Percentiles rank a stretch among this genome's conserved stretches.
Conservation (phyloP, 1,140 invertebrate genomes). For the Portunus trituberculatus region DNA sequence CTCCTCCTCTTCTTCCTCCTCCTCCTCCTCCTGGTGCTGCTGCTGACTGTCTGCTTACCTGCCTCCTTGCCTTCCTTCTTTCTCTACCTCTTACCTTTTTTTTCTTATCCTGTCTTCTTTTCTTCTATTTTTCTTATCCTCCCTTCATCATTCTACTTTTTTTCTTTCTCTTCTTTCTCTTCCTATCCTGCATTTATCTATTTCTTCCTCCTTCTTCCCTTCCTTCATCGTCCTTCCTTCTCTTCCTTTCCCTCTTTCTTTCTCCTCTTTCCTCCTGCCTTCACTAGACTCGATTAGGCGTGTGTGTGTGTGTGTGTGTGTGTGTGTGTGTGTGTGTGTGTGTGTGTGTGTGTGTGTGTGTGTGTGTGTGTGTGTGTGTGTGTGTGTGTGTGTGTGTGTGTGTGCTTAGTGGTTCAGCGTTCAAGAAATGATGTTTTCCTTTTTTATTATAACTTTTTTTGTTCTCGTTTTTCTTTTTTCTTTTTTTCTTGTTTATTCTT, state of each 20-base stretch:
- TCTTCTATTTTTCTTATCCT: neutral
- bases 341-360: slow-evolving; percentile 32
- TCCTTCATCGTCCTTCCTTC: too few relatives aligned
- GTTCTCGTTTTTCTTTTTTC: too few relatives aligned
- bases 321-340: slow-evolving; percentile 32
- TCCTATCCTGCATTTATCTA: neutral
- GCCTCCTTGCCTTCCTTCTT: slow-evolving; percentile 4
- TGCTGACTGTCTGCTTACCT: too few relatives aligned
- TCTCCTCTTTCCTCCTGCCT: too few relatives aligned
- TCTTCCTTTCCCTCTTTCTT: too few relatives aligned
- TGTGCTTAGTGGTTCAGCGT: neutral
- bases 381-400: slow-evolving; percentile 32
- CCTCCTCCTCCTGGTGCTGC: too few relatives aligned
- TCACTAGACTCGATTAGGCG: too few relatives aligned
- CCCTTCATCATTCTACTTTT: neutral
- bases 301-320: slow-evolving; percentile 4
- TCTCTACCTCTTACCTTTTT: neutral
- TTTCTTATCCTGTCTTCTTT: slow-evolving; percentile 28
- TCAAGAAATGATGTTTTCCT: too few relatives aligned
- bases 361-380: slow-evolving; percentile 32
- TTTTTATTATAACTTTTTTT: neutral
- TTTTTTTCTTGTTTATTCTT: too few relatives aligned
- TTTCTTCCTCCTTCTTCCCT: neutral
- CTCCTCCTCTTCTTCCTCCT: slow-evolving; percentile 20
- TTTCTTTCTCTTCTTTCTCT: neutral